phyloP scores from a whole-genome alignment of 2,888 invertebrate genomes.

The Drosophila histrio region DNA sequence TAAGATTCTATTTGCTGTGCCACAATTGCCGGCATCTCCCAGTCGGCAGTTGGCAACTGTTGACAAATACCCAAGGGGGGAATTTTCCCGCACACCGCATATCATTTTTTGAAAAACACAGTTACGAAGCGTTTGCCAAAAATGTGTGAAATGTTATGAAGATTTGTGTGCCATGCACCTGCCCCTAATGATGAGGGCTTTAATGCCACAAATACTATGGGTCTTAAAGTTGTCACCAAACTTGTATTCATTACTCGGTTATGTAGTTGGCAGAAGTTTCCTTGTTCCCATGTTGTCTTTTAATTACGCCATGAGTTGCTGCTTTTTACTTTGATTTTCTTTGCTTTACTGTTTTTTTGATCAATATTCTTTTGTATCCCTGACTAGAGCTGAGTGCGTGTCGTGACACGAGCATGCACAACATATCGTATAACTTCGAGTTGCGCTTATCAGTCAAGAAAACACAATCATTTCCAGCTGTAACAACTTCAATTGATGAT shows the following conservation, averaged over 20 bases:
- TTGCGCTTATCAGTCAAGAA: neutral
- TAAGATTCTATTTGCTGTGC: constrained; percentile 70
- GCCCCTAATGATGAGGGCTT: constrained; percentile 21
- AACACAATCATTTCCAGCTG: too few species aligned
- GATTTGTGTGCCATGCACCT: constrained; percentile 48
- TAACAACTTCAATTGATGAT: too few species aligned
- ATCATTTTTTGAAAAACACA: constrained; percentile 44
- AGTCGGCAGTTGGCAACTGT: constrained; percentile 40
- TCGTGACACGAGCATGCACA: neutral
- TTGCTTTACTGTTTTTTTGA: neutral
- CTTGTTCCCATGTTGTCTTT: constrained; percentile 28
- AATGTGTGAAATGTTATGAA: constrained; percentile 62
- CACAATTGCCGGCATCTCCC: constrained; percentile 43
- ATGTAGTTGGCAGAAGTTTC: neutral
- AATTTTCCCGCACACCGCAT: constrained; percentile 31
- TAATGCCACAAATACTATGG: constrained; percentile 17
- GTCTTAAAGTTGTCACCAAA: constrained; percentile 6
- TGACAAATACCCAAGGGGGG: constrained; percentile 70
- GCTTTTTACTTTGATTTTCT: neutral
- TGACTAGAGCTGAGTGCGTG: neutral
- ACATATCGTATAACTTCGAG: neutral
- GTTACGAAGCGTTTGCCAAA: constrained; percentile 37
- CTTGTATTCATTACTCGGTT: neutral
- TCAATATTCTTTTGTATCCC: neutral
- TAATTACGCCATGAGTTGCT: constrained; percentile 14